A percentile compares a stretch with the other conserved stretches of the same genome.
phyloP scores from a whole-genome alignment of 2,888 invertebrate genomes.

The Clunio marinus region DNA sequence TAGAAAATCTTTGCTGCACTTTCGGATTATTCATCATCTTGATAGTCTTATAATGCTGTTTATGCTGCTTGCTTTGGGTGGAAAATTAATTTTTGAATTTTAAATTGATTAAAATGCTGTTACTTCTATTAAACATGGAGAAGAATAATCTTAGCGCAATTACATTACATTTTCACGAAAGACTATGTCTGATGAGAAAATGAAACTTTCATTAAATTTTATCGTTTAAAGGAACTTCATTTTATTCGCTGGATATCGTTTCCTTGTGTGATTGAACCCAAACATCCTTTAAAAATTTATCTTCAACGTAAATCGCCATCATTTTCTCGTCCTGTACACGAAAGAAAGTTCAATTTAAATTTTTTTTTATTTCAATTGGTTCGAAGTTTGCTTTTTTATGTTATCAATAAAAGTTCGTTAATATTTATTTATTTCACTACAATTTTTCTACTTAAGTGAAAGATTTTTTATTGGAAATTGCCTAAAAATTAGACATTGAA shows the following conservation, averaged over 20 bases:
- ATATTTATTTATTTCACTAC: too few relatives aligned
- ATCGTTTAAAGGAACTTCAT: not conserved
- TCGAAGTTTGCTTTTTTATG: not conserved
- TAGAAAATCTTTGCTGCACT: too few relatives aligned
- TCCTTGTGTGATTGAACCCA: not conserved
- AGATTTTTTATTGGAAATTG: too few relatives aligned
- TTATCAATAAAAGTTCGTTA: not conserved
- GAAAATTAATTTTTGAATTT: constrained; percentile 38
- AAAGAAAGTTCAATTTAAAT: constrained; percentile 21
- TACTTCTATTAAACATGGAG: not conserved
- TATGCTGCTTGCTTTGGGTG: too few relatives aligned
- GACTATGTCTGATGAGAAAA: not conserved
- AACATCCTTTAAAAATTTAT: constrained; percentile 14
- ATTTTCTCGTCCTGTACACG: not conserved
- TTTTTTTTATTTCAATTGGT: constrained; percentile 32
- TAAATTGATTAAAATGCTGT: constrained; percentile 32
- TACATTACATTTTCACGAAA: constrained; percentile 10
- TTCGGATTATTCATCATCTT: too few relatives aligned
- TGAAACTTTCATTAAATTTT: constrained; percentile 20
- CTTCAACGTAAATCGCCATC: constrained; percentile 1
- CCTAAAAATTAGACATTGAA: too few relatives aligned
- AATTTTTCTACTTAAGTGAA: too few relatives aligned
- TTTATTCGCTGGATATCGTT: not conserved
- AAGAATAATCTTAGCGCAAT: constrained; percentile 6
- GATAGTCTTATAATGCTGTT: too few relatives aligned